A percentile compares a stretch with the other conserved stretches of the same genome.
Evolutionary conservation across 2,888 invertebrate species (phyloP).

Genomic region (Rotaria magnacalcarata): DNA sequence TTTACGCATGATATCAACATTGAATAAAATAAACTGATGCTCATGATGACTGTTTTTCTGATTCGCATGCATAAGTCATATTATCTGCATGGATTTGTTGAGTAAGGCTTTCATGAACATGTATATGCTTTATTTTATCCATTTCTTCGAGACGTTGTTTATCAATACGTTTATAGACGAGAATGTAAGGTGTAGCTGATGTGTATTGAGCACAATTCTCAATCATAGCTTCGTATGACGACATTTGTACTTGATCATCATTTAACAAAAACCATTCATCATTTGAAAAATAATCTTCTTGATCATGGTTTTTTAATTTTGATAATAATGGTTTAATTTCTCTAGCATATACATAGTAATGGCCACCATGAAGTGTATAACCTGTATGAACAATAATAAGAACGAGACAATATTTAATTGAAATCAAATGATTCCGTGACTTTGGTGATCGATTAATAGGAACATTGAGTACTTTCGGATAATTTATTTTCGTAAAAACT

Average conservation of each 20-base stretch:
- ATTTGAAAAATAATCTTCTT: conserved; percentile 52
- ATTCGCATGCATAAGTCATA: background rate
- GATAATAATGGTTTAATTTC: conserved; percentile 42
- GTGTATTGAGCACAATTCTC: conserved; percentile 59
- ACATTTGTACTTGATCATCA: conserved; percentile 67
- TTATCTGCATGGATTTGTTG: background rate
- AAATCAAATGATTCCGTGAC: background rate
- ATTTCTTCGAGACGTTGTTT: background rate
- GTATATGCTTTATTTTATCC: background rate
- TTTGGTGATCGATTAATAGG: conserved; percentile 49
- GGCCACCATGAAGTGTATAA: conserved; percentile 75
- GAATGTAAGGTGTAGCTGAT: conserved; percentile 74
- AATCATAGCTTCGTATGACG: conserved; percentile 54
- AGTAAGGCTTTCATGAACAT: background rate
- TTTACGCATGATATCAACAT: no score
- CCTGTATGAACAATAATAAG: conserved; percentile 81
- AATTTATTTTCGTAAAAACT: conserved; percentile 64
- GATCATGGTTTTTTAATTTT: conserved; percentile 62
- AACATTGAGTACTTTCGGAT: conserved; percentile 55
- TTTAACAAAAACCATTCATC: conserved; percentile 74
- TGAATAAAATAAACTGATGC: background rate
- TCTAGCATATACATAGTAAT: conserved; percentile 75
- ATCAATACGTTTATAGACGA: conserved; percentile 66
- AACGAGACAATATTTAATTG: conserved; percentile 67
- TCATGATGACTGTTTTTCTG: background rate